Percentiles rank a stretch among this genome's conserved stretches.
Conservation (phyloP, 2,888 invertebrate genomes). For the Erebia epiphron region DNA sequence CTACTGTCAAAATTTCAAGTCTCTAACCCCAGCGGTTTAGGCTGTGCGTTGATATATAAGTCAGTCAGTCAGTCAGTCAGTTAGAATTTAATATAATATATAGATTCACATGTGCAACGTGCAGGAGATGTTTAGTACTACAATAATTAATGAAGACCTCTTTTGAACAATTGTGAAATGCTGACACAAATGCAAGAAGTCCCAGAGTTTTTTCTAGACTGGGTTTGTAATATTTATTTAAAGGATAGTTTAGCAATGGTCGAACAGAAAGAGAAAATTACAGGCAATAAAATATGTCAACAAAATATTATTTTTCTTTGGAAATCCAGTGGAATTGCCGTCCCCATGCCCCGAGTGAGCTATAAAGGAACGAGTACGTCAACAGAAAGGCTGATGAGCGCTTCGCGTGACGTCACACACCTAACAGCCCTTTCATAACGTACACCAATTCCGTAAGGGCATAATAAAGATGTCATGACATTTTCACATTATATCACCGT, state of each 20-base stretch:
- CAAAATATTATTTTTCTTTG: background rate
- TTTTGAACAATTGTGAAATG: no score
- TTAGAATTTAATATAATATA: no score
- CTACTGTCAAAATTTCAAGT: no score
- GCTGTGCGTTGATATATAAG: no score
- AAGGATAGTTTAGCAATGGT: background rate
- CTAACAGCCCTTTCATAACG: slow-evolving; percentile 37
- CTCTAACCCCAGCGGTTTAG: no score
- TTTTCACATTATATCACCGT: slow-evolving; percentile 37
- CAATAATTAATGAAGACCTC: no score
- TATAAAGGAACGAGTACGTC: slow-evolving; percentile 51
- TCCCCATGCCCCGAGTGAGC: slow-evolving; percentile 53
- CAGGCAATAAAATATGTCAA: slow-evolving; percentile 3
- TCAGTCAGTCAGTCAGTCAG: no score
- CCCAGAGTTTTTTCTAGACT: no score
- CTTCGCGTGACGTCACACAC: slow-evolving; percentile 59
- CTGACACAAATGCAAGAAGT: no score
- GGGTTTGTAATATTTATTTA: no score
- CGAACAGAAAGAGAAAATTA: background rate
- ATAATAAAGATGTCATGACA: slow-evolving; percentile 41
- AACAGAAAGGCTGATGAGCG: slow-evolving; percentile 63
- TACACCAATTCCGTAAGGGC: slow-evolving; percentile 34
- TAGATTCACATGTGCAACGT: no score
- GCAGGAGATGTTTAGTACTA: no score
- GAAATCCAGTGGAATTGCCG: slow-evolving; percentile 35